Conservation (phyloP, 2,888 invertebrate species). For the Hyalella azteca region DNA sequence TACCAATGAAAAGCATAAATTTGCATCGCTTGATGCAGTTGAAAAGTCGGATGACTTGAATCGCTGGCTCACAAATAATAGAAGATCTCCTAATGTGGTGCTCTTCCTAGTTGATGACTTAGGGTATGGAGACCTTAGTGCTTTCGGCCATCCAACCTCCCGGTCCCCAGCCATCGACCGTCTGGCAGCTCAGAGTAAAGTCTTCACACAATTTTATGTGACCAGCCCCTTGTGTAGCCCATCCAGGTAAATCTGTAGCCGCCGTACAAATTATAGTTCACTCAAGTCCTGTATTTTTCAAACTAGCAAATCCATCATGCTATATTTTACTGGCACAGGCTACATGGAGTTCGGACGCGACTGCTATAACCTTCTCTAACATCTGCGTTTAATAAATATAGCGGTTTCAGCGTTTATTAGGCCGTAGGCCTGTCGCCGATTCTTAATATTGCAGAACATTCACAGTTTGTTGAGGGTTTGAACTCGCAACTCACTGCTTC, state of each 20-base stretch:
- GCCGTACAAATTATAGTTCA: too few relatives aligned
- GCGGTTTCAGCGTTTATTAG: background rate
- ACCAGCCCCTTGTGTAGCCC: constrained; percentile 57
- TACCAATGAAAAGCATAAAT: background rate
- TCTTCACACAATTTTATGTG: constrained; percentile 55
- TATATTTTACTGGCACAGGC: background rate
- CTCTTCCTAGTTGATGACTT: constrained; percentile 52
- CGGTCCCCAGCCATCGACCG: constrained; percentile 49
- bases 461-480: too few relatives aligned
- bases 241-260: constrained; percentile 51
- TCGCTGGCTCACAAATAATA: background rate
- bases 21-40: background rate
- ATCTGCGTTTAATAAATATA: background rate
- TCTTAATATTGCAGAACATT: too few relatives aligned
- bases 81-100: constrained; percentile 48
- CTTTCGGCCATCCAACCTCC: constrained; percentile 54
- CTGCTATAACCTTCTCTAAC: background rate
- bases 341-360: background rate
- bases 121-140: constrained; percentile 52
- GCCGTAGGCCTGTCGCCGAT: background rate
- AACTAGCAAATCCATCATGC: background rate
- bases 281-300: background rate
- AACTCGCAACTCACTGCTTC: too few relatives aligned
- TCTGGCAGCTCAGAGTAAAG: constrained; percentile 40
- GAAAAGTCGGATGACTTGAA: background rate